Evolutionary conservation across 2,113 vertebrate genomes (phyloP), one percentile per base, ranked within the genome.

Genomic region (Apteryx owenii): DNA sequence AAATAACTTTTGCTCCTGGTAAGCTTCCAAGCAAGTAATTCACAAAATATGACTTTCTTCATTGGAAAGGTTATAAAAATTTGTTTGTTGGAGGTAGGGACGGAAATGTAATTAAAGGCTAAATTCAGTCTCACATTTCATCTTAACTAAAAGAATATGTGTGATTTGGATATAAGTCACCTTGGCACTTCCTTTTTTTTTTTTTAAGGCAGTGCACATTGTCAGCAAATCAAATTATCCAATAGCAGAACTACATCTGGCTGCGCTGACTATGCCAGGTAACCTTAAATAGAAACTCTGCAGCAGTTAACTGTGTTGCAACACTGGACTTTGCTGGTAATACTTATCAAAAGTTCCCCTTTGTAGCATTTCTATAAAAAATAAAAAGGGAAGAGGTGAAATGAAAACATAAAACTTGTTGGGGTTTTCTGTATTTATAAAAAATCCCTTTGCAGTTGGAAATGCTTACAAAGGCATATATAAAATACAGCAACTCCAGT

Each of bases 331-430:
- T 98, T 98, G 97, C 96, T 98, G 96, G 97, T 96, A 97, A 98
- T 89, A 97, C 88, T 97, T 98, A 98, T 96, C 97, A 71, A 97
- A 97, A 98, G 97, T 98, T 98, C 98, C 97, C 97, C 98, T 98
- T 98, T 98, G 97, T 94, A 97, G 88, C 91, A 97, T 97, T 98
- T 97, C 98, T 97, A 98, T 98, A 97, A 96, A 98, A 98, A 98
- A 97, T 98, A 98, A 98, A 99, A 98, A 96, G 90, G 98, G 98
- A 99, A 99, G 98, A 98, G 94, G 98, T 98, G 96, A 98, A 98
- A 98, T 97, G 93, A 98, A 98, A 98, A 95, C 95, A 95, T 96
- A 97, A 97, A 97, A 83, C 88, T 97, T 91, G 70, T 84, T 66
- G 71, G 38, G 54, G 56, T 77, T 88, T 95, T 82, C 66, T 87